These are phyloP conservation scores for Thalassarche chlororhynchos DNA, from an alignment of 2,113 vertebrate genomes.

Conservation along the genomic window DNA sequence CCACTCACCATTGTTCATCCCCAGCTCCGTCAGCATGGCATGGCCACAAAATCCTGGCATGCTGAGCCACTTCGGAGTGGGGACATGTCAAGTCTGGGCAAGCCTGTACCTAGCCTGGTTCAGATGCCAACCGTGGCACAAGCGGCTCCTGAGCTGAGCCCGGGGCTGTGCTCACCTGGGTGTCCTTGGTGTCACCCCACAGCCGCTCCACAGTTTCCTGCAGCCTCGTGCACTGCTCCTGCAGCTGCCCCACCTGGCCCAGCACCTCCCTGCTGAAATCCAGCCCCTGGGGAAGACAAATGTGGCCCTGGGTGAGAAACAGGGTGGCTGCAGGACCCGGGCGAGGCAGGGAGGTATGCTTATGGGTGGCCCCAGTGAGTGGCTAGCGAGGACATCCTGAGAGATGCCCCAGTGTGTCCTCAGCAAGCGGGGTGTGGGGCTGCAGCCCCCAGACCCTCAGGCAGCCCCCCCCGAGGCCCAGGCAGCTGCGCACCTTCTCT, in stretches of 20 bases:
- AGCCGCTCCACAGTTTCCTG: neutral
- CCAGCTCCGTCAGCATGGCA: neutral
- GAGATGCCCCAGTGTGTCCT: neutral
- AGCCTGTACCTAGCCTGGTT: neutral
- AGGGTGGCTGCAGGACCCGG: neutral
- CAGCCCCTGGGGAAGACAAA: conserved; percentile 4
- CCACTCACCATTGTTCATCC: fast-evolving
- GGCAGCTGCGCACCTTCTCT: neutral
- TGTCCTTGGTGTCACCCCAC: neutral
- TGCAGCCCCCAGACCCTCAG: neutral
- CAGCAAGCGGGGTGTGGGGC: fast-evolving
- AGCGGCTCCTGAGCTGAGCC: neutral
- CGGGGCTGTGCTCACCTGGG: neutral
- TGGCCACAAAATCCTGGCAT: neutral
- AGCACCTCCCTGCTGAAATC: conserved; percentile 24
- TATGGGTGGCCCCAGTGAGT: no score
- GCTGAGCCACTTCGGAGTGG: fast-evolving
- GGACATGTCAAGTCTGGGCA: neutral
- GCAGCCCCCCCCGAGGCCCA: neutral
- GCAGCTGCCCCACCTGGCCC: conserved; percentile 4
- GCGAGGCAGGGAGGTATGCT: neutral
- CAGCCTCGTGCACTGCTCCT: conserved; percentile 5
- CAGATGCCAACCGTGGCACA: neutral
- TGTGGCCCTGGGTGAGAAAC: neutral
- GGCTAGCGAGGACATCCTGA: neutral